Evolutionary conservation across 2,888 invertebrate species (phyloP).

Genomic region (Sminthurinus aureus): DNA sequence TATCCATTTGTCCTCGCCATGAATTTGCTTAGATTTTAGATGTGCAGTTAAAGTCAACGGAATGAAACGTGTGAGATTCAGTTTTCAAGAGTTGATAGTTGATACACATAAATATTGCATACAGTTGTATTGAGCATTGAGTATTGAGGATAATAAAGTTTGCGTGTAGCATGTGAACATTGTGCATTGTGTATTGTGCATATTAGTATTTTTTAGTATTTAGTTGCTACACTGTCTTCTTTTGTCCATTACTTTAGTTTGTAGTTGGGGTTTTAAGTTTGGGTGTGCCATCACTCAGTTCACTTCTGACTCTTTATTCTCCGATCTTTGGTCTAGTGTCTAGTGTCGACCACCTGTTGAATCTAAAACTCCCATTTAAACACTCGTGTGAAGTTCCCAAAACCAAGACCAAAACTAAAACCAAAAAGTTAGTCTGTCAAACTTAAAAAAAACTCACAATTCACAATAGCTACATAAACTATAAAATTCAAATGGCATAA

Average conservation of each 20-base stretch:
- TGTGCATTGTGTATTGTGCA: neutral
- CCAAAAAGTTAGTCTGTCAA: neutral
- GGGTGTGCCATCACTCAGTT: slow-evolving; percentile 38
- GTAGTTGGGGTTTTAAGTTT: neutral
- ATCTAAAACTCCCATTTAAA: slow-evolving; percentile 30
- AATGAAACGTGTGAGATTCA: neutral
- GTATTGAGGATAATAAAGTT: neutral
- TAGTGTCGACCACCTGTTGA: slow-evolving; percentile 48
- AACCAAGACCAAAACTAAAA: too few relatives aligned
- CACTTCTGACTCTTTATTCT: too few relatives aligned
- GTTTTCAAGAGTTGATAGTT: neutral
- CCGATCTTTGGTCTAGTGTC: neutral
- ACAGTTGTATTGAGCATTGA: neutral
- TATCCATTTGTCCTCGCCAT: too few relatives aligned
- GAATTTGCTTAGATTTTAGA: neutral
- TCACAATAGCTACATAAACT: too few relatives aligned
- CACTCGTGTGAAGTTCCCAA: neutral
- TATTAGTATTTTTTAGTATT: too few relatives aligned
- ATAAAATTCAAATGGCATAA: neutral
- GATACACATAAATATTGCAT: neutral
- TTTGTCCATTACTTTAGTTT: neutral
- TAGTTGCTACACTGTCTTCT: too few relatives aligned
- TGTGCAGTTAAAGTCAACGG: neutral
- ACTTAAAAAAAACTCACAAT: neutral
- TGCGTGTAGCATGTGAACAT: neutral